Evolutionary conservation across 2,113 vertebrate species (phyloP).

Genomic region (Paramormyrops kingsleyae): DNA sequence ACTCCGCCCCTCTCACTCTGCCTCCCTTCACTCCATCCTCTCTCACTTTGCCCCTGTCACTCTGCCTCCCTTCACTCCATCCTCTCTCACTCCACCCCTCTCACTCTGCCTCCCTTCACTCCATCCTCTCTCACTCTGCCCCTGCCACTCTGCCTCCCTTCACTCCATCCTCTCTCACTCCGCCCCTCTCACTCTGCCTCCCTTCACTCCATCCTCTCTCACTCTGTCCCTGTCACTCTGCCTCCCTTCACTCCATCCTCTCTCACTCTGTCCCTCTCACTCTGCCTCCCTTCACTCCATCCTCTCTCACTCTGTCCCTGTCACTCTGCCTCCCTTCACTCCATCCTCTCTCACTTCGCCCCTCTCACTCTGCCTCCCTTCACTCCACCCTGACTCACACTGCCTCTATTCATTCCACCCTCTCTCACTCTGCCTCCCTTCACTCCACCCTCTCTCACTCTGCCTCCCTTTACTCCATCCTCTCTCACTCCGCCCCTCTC

Average conservation of each 20-base stretch:
- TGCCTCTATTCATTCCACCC: no score
- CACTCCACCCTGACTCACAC: not conserved
- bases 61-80: not conserved
- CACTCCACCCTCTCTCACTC: conserved; percentile 1
- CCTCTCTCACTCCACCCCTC: not conserved
- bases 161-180: not conserved
- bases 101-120: not conserved
- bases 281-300: not conserved
- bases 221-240: not conserved
- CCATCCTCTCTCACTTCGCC: not conserved
- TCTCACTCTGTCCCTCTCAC: not conserved
- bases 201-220: not conserved
- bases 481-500: not conserved
- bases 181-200: no score
- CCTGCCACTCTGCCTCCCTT: not conserved
- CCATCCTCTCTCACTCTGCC: not conserved
- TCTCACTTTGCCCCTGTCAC: no score
- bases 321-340: not conserved
- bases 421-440: not conserved
- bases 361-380: not conserved
- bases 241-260: not conserved
- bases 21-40: not conserved
- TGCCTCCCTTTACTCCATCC: conserved; percentile 3
- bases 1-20: not conserved
- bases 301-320: not conserved